These are phyloP conservation scores for Rhinichthys osculus DNA, from an alignment of 2,797 vertebrate genomes.

Conservation along the genomic window DNA sequence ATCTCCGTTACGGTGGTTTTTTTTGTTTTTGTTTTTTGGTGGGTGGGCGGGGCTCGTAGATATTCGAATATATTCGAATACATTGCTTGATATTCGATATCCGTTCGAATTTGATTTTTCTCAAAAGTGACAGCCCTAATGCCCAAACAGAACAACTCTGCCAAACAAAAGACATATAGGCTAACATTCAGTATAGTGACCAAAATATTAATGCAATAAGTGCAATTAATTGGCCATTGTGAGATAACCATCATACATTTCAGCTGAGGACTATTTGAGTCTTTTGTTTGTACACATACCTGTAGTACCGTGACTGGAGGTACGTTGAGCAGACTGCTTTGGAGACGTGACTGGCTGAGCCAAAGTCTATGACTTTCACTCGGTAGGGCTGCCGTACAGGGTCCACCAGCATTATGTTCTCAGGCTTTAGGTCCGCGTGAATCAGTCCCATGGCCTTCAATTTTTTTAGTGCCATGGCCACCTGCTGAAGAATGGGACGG, in stretches of 20 bases:
- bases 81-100: too few relatives aligned
- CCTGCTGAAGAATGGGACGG: constrained; percentile 96
- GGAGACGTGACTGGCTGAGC: constrained; percentile 98
- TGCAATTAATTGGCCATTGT: not conserved
- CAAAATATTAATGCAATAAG: not conserved
- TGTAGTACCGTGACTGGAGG: constrained; percentile 98
- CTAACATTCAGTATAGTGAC: not conserved
- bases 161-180: not conserved
- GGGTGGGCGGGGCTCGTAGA: too few relatives aligned
- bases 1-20: too few relatives aligned
- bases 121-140: too few relatives aligned
- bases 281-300: constrained; percentile 77
- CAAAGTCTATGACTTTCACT: constrained; percentile 99
- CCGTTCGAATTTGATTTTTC: too few relatives aligned
- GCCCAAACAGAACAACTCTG: not conserved
- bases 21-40: too few relatives aligned
- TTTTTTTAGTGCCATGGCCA: constrained; percentile 97
- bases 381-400: constrained; percentile 95
- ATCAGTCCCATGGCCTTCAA: constrained; percentile 97
- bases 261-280: not conserved
- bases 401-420: constrained; percentile 99
- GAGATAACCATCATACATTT: not conserved
- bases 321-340: constrained; percentile 99
- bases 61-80: too few relatives aligned
- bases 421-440: constrained; percentile 96